Evolutionary conservation across 2,113 vertebrate genomes (phyloP), one percentile per base, ranked within the genome.

Genomic region (Labrus mixtus): DNA sequence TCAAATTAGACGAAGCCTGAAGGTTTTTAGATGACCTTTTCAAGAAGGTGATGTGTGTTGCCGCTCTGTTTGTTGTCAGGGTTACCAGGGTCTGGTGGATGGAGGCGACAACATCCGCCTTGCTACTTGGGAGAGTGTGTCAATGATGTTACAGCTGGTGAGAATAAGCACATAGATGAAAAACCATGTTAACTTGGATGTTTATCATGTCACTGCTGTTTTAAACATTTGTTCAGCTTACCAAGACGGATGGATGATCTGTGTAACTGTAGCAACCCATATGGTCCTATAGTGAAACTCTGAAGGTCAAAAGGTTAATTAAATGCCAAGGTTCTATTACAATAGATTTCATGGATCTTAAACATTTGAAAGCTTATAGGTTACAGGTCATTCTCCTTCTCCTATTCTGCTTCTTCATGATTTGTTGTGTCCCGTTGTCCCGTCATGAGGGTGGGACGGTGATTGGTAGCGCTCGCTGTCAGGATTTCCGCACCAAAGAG

Each of bases 31-130:
- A 25, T 25, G 25, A 33, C 6, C 4, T 33, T 33, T 33, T 33
- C 29, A 33, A 33, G 29, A 33, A 33, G 29, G 29, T 51, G 17
- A 51, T 51, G 10, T 8, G 6, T 3, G 19, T 3, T 19, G 17
- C n/a, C 20, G 56, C 11, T 53, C 43, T 68, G 25, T 81, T 54
- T 4, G 0, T 57, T 77, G 43, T 84, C 89, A 99, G 97, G 97
- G 97, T 79, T 99, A 99, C 90, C 96, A 99, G 86, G 98, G 98
- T 58, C 94, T 99, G 95, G 97, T 99, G 62, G 97, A 98, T 57
- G 97, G 98, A 22, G 97, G 96, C 17, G 92, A 95, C 29, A 91
- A 97, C 73, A 98, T 99, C 46, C 84, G 92, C 22, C 96, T 93
- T 82, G 97, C 97, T 16, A 91, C 94, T 1, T 99, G 98, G 97